Conservation (phyloP, 2,888 invertebrate species). For the Heliothis peltigera region DNA sequence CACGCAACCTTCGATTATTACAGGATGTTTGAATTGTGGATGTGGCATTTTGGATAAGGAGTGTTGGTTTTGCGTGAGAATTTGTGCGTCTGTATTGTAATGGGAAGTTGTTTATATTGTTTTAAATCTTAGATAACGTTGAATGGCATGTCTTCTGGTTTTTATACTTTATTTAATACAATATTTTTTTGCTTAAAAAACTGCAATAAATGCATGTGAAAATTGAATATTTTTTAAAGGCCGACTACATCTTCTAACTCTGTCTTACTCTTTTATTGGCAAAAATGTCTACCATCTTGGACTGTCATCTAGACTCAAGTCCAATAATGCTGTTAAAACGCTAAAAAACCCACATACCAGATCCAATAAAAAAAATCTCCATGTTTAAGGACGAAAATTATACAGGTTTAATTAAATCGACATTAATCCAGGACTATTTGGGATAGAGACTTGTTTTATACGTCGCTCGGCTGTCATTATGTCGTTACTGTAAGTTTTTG, state of each 20-base stretch:
- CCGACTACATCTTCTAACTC: no score
- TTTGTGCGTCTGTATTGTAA: background rate
- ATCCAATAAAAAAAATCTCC: constrained; percentile 55
- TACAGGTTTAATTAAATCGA: constrained; percentile 89
- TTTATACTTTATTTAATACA: no score
- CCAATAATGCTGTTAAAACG: no score
- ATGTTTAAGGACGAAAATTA: constrained; percentile 79
- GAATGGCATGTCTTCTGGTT: no score
- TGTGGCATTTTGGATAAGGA: constrained; percentile 45
- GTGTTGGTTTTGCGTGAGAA: constrained; percentile 27
- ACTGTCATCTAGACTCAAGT: no score
- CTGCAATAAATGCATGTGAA: no score
- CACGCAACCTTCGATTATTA: constrained; percentile 82
- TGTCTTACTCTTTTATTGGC: no score
- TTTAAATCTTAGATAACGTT: background rate
- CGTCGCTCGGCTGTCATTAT: constrained; percentile 83
- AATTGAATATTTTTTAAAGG: no score
- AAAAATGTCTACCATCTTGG: no score
- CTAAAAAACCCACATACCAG: constrained; percentile 44
- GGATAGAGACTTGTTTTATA: constrained; percentile 80
- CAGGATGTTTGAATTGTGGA: constrained; percentile 65
- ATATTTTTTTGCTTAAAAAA: no score
- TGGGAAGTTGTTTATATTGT: background rate
- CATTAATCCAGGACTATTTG: constrained; percentile 86
- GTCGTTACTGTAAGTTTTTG: constrained; percentile 83